Percentiles rank a stretch among this genome's conserved stretches.
Evolutionary conservation across 2,888 invertebrate genomes (phyloP).

Genomic region (Oligia latruncula): DNA sequence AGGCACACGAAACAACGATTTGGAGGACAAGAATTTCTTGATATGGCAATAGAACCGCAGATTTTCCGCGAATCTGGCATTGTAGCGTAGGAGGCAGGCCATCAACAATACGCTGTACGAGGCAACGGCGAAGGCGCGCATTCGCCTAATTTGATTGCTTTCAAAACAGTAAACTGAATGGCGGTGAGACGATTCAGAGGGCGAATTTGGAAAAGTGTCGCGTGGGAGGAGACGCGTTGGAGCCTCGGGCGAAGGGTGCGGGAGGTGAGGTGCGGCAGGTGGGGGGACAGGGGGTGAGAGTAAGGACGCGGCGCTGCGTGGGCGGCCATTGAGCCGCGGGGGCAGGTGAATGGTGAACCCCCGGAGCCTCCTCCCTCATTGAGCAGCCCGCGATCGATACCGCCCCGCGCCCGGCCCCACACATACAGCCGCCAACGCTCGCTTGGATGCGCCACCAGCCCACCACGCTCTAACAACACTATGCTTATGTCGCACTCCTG

Average conservation of each 20-base stretch:
- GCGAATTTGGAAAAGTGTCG: constrained; percentile 82
- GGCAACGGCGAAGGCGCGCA: constrained; percentile 53
- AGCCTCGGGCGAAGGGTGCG: constrained; percentile 68
- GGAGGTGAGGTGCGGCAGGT: constrained; percentile 50
- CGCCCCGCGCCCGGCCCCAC: constrained; percentile 69
- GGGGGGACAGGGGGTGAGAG: constrained; percentile 71
- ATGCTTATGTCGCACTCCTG: constrained; percentile 54
- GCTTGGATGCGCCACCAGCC: constrained; percentile 54
- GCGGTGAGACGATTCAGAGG: constrained; percentile 81
- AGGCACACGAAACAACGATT: constrained; percentile 28
- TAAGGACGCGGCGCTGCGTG: constrained; percentile 79
- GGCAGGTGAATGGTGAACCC: constrained; percentile 87
- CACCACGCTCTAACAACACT: constrained; percentile 49
- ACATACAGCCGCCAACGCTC: constrained; percentile 40
- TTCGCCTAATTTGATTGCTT: constrained; percentile 80
- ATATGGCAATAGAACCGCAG: constrained; percentile 46
- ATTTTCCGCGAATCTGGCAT: constrained; percentile 40
- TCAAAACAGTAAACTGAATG: constrained; percentile 84
- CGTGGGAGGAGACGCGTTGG: constrained; percentile 84
- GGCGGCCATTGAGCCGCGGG: constrained; percentile 89
- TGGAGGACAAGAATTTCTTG: constrained; percentile 39
- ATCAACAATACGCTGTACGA: constrained; percentile 59
- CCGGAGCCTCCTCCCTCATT: constrained; percentile 80
- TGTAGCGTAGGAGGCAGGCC: constrained; percentile 60
- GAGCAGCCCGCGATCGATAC: constrained; percentile 82